Evolutionary conservation across 1,140 invertebrate genomes (phyloP).

Genomic region (Uloborus diversus): DNA sequence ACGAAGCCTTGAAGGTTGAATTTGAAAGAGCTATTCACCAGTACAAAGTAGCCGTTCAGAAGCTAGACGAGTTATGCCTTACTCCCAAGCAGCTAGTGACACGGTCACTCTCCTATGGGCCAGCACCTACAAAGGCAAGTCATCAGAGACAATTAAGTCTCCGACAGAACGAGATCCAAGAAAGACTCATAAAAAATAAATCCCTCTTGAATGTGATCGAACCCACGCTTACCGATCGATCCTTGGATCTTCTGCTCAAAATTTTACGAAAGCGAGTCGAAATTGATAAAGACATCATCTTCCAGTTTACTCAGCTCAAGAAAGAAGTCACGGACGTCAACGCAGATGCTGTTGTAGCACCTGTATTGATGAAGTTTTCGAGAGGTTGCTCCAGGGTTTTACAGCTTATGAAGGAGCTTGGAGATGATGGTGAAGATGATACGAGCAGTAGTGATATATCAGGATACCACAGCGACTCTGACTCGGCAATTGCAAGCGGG

Average conservation of each 20-base stretch:
- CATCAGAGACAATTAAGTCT: slow-evolving; percentile 88
- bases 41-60: slow-evolving; percentile 87
- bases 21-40: slow-evolving; percentile 83
- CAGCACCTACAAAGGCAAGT: slow-evolving; percentile 84
- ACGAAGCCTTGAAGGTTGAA: slow-evolving; percentile 72
- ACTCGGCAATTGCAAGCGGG: slow-evolving; percentile 64
- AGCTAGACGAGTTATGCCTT: slow-evolving; percentile 81
- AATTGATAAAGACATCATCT: slow-evolving; percentile 75
- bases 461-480: slow-evolving; percentile 85
- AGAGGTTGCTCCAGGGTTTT: slow-evolving; percentile 78
- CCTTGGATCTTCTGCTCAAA: slow-evolving; percentile 70
- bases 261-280: slow-evolving; percentile 75
- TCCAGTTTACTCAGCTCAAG: slow-evolving; percentile 72
- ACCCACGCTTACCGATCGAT: slow-evolving; percentile 70
- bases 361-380: slow-evolving; percentile 83
- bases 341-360: slow-evolving; percentile 73
- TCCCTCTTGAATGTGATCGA: slow-evolving; percentile 86
- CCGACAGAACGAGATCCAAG: slow-evolving; percentile 77
- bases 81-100: slow-evolving; percentile 63
- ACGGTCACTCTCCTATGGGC: slow-evolving; percentile 70
- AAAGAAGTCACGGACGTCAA: slow-evolving; percentile 75
- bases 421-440: slow-evolving; percentile 62
- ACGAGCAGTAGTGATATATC: slow-evolving; percentile 71
- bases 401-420: slow-evolving; percentile 75
- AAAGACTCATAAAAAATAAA: slow-evolving; percentile 90